These are phyloP conservation scores for Lepidochrysops patricia DNA, from an alignment of 2,888 invertebrate genomes.

Conservation along the genomic window DNA sequence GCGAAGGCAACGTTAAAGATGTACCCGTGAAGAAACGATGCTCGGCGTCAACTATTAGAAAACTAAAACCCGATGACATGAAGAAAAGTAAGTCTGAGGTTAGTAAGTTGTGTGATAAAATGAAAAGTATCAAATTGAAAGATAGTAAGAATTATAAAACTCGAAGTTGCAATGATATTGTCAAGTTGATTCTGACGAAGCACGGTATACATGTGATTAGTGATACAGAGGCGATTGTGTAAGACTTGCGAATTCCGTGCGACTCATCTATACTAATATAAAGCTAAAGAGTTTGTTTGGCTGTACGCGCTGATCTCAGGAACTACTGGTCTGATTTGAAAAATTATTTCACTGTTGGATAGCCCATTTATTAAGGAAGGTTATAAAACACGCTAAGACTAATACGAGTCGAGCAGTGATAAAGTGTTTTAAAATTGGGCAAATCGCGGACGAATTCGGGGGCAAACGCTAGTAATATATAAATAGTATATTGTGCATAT, in stretches of 20 bases:
- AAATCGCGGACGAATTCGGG: no score
- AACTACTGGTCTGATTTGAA: no score
- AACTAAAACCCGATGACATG: constrained; percentile 52
- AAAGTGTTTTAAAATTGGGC: no score
- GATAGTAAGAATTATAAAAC: constrained; percentile 57
- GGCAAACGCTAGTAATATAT: no score
- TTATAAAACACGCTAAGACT: no score
- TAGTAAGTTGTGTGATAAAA: constrained; percentile 65
- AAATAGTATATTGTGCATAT: no score
- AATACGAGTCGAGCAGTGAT: no score
- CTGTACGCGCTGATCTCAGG: no score
- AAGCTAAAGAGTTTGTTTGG: no score
- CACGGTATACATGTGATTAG: constrained; percentile 87
- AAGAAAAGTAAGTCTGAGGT: constrained; percentile 67
- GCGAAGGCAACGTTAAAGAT: constrained; percentile 48
- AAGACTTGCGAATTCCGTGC: constrained; percentile 14
- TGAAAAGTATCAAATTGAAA: constrained; percentile 60
- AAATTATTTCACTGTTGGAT: no score
- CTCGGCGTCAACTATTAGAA: constrained; percentile 51
- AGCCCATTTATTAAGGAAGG: no score
- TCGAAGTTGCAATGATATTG: constrained; percentile 74
- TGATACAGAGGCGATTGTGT: constrained; percentile 83
- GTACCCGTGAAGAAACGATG: constrained; percentile 49
- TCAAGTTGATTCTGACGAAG: constrained; percentile 83
- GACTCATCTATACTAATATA: neutral